Conservation (phyloP, 1,140 invertebrate species). For the Pygmarrhopalites habei region DNA sequence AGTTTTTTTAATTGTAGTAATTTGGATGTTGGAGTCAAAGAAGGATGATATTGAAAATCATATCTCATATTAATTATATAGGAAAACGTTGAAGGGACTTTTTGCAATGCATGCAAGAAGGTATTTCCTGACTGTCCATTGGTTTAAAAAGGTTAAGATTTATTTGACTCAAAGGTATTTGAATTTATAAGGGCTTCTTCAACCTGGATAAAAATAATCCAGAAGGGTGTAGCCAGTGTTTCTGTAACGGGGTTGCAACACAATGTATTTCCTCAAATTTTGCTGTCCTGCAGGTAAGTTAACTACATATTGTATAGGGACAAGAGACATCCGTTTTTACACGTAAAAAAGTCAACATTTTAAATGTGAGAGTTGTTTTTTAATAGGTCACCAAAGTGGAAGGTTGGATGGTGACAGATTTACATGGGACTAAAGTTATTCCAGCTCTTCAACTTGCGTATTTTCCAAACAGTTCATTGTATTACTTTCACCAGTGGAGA, state of each 20-base stretch:
- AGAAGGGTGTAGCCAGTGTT: conserved; percentile 79
- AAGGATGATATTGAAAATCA: neutral
- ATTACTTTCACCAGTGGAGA: too few relatives aligned
- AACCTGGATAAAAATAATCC: conserved; percentile 65
- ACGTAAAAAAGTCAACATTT: too few relatives aligned
- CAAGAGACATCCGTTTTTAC: too few relatives aligned
- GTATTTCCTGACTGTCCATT: too few relatives aligned
- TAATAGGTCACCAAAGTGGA: too few relatives aligned
- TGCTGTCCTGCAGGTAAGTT: conserved; percentile 7
- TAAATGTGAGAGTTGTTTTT: too few relatives aligned
- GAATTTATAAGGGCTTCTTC: conserved; percentile 80
- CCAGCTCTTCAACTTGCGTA: conserved; percentile 40
- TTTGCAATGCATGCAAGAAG: conserved; percentile 73
- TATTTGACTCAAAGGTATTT: too few relatives aligned
- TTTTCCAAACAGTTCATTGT: too few relatives aligned
- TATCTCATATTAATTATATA: conserved; percentile 23
- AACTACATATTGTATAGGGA: too few relatives aligned
- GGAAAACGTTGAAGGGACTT: conserved; percentile 65
- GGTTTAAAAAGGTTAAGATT: too few relatives aligned
- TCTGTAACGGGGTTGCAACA: conserved; percentile 79
- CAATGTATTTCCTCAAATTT: conserved; percentile 51
- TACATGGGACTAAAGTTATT: conserved; percentile 38
- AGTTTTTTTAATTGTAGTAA: too few relatives aligned
- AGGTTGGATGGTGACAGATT: conserved; percentile 41
- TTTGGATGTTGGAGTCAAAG: neutral